Evolutionary conservation across 2,797 vertebrate genomes (phyloP).

Genomic region (Hypotaenidia philippensis): DNA sequence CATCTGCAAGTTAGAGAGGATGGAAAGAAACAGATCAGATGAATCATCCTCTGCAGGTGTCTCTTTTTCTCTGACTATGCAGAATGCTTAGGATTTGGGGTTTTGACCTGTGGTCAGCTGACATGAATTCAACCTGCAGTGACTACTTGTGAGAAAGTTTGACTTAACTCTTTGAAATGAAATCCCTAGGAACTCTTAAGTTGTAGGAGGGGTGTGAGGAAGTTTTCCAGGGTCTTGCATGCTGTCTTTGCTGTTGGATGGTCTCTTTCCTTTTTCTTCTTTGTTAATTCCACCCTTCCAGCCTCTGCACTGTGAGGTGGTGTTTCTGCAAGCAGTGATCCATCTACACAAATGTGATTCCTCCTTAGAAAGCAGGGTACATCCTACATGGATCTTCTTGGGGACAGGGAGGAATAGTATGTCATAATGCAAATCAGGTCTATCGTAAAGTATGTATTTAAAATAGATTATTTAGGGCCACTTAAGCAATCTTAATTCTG

Average conservation of each 20-base stretch:
- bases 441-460: background rate
- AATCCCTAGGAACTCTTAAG: background rate
- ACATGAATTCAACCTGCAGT: background rate
- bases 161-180: background rate
- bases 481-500: background rate
- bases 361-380: background rate
- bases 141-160: background rate
- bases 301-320: fast-evolving
- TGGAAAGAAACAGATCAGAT: background rate
- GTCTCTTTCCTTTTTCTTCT: background rate
- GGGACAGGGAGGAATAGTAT: background rate
- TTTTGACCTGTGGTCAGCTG: background rate
- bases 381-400: background rate
- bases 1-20: background rate
- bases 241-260: background rate
- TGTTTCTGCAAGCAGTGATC: background rate
- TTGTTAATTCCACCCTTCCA: background rate
- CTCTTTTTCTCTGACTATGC: background rate
- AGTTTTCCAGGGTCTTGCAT: background rate
- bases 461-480: background rate
- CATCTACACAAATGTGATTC: background rate
- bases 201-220: background rate
- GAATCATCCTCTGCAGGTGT: background rate
- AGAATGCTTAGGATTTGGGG: background rate
- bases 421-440: background rate